A percentile compares a stretch with the other conserved stretches of the same genome.
These are phyloP conservation scores for Cyclargus thomasi DNA, from an alignment of 1,140 invertebrate species.

Conservation along the genomic window DNA sequence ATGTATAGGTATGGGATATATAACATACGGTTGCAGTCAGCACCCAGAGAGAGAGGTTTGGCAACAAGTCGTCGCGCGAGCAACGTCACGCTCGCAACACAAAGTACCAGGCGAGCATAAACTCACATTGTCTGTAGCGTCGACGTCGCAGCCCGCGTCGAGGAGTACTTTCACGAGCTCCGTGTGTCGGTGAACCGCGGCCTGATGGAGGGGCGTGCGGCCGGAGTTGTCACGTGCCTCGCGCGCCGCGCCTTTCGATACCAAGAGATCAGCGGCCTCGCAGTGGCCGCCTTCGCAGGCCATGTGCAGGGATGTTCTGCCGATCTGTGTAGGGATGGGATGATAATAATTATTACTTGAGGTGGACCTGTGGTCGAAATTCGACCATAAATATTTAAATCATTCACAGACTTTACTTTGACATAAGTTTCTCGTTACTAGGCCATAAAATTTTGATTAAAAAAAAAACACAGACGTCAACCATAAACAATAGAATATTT, in stretches of 20 bases:
- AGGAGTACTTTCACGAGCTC: constrained; percentile 83
- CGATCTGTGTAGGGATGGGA: constrained; percentile 33
- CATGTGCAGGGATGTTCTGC: constrained; percentile 81
- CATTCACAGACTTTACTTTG: too few species aligned
- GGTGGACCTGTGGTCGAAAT: too few species aligned
- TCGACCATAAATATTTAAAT: too few species aligned
- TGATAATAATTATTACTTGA: too few species aligned
- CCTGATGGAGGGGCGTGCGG: constrained; percentile 87
- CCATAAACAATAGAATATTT: too few species aligned
- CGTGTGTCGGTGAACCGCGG: constrained; percentile 86
- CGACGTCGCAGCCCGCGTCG: constrained; percentile 76
- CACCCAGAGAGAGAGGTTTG: constrained; percentile 4
- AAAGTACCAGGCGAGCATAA: constrained; percentile 37
- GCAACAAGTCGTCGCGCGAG: not conserved
- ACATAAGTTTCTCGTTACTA: too few species aligned
- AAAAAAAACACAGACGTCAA: too few species aligned
- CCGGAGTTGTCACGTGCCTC: constrained; percentile 83
- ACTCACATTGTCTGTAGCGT: constrained; percentile 64
- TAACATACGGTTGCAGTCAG: too few species aligned
- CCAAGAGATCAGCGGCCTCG: constrained; percentile 80
- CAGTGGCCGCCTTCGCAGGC: constrained; percentile 84
- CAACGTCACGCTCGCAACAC: constrained; percentile 10
- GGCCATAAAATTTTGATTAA: too few species aligned
- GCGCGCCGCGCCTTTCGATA: constrained; percentile 76
- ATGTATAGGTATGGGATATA: too few species aligned